A percentile compares a stretch with the other conserved stretches of the same genome.
phyloP scores from a whole-genome alignment of 1,140 invertebrate species.

The Leptestheria dahalacensis region DNA sequence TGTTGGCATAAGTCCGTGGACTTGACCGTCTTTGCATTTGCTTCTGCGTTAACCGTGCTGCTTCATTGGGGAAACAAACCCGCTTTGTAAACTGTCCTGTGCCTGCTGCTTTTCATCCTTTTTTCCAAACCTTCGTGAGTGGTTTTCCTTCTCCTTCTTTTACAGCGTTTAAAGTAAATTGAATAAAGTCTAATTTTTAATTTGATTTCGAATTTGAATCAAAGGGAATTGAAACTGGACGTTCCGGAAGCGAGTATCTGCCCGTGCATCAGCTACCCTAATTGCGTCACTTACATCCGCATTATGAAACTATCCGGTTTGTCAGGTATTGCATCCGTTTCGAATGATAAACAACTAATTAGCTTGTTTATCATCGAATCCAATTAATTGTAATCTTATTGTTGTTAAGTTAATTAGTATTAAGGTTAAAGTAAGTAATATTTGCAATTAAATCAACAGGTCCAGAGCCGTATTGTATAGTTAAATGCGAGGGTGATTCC shows the following conservation, averaged over 20 bases:
- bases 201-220: constrained; percentile 6
- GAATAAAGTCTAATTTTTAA: constrained; percentile 6
- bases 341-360: constrained; percentile 9
- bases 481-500: constrained; percentile 37
- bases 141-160: no score
- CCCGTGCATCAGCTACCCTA: constrained; percentile 27
- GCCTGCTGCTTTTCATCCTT: no score
- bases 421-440: not conserved
- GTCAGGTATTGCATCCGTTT: constrained; percentile 33
- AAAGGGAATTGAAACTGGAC: constrained; percentile 24
- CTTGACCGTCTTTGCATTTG: no score
- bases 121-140: no score
- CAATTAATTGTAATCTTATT: not conserved
- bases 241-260: constrained; percentile 24
- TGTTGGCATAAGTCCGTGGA: no score
- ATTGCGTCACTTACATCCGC: constrained; percentile 29
- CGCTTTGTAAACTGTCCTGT: no score
- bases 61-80: no score
- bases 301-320: constrained; percentile 30
- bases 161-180: constrained; percentile 22
- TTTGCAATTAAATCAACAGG: constrained; percentile 20
- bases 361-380: not conserved
- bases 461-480: constrained; percentile 38
- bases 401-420: not conserved
- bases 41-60: no score